A percentile compares a stretch with the other conserved stretches of the same genome.
These are phyloP conservation scores for Cricetomys ansorgei DNA, from an alignment of 2,113 vertebrate species.

Conservation along the genomic window DNA sequence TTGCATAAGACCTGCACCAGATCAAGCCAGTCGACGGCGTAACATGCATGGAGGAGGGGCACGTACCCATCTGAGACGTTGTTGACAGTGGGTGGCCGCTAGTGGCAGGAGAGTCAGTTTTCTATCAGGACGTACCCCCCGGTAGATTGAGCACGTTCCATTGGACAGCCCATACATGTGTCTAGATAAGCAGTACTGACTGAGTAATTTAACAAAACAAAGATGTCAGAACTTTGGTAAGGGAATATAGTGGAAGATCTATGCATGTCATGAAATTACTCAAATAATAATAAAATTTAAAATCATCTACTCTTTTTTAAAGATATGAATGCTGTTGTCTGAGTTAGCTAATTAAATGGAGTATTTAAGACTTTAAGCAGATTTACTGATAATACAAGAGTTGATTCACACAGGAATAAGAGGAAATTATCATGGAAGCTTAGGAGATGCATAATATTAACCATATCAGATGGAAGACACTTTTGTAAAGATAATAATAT, in stretches of 20 bases:
- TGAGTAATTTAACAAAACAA: not conserved
- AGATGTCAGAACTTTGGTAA: not conserved
- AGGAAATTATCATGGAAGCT: slow-evolving; percentile 31
- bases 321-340: not conserved
- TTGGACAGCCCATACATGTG: not conserved
- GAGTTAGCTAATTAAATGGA: not conserved
- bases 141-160: not conserved
- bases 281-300: not conserved
- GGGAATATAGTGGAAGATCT: not conserved
- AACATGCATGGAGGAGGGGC: too few species aligned
- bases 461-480: not conserved
- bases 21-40: not conserved
- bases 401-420: not conserved
- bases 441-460: not conserved
- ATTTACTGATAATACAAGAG: not conserved
- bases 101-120: not conserved
- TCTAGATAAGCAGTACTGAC: not conserved
- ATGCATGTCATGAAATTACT: not conserved
- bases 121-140: not conserved
- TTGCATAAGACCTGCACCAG: too few species aligned
- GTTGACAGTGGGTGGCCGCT: not conserved
- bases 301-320: not conserved
- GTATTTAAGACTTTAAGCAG: not conserved
- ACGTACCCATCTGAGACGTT: not conserved
- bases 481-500: not conserved